Evolutionary conservation across 2,113 vertebrate species (phyloP).

Genomic region (Corythornis madagascariensis): DNA sequence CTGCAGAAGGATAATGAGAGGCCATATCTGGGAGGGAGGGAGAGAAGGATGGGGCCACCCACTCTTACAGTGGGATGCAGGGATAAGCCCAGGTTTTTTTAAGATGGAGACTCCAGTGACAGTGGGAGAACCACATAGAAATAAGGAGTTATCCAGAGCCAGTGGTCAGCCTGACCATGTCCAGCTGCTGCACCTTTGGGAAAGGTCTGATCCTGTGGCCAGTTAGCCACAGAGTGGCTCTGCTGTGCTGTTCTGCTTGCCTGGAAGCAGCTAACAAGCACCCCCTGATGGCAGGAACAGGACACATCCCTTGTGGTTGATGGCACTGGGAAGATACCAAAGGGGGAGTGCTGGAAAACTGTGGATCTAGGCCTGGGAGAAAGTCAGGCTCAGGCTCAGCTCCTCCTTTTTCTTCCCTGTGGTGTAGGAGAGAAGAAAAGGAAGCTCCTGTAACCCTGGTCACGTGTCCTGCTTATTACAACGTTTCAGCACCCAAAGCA

Average conservation of each 20-base stretch:
- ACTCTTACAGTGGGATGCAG: neutral
- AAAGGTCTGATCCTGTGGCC: neutral
- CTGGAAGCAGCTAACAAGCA: neutral
- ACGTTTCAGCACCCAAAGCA: conserved; percentile 62
- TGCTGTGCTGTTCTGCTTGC: neutral
- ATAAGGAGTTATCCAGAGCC: neutral
- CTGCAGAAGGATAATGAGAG: neutral
- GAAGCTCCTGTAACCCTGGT: conserved; percentile 41
- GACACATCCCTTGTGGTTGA: neutral
- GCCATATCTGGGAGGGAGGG: neutral
- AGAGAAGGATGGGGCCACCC: neutral
- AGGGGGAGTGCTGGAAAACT: neutral
- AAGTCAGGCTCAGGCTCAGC: neutral
- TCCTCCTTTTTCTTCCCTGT: neutral
- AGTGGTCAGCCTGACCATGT: neutral
- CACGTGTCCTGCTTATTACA: conserved; percentile 77
- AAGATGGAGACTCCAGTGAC: neutral
- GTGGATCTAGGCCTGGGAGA: neutral
- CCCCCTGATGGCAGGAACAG: conserved; percentile 50
- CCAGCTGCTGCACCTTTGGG: neutral
- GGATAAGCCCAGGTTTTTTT: neutral
- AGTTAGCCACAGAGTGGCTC: neutral
- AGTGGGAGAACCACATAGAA: neutral
- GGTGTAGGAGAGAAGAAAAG: conserved; percentile 71
- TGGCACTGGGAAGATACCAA: neutral